Base-by-base conservation (phyloP, 2,888 invertebrate species). In the Ichneumoninae sp. region DNA sequence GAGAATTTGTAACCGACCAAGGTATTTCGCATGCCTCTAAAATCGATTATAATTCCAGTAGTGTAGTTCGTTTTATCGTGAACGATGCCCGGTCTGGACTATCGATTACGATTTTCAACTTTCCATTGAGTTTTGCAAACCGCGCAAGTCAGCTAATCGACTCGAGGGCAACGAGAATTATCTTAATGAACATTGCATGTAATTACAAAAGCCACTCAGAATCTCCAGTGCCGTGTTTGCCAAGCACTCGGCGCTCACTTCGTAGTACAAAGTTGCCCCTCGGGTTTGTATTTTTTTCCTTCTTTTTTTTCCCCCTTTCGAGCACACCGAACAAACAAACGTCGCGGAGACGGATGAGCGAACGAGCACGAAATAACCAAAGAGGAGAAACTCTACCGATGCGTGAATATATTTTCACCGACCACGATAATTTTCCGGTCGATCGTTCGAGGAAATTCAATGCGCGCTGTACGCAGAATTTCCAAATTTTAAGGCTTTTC, bases 171-270 rank as follows among this genome's bases (percentile, higher is more conserved):
- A 30, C 30, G 36, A 13, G 3, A 50, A 30, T 75, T 75, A 30
- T 33, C 63, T 19, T 50, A 75, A 75, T 50, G 65, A 75, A 33
- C 36, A 50, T 65, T 33, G 63, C 63, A 1, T 65, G 63, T 65
- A 75, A 65, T 50, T 50, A 47, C 63, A 65, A 75, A 75, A 63
- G 63, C 74, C 50, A 75, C 74, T 75, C 65, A 65, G 65, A 65
- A 75, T 75, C 50, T 75, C 36, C 74, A 33, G 65, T 65, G 22
- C 19, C 33, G 65, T 65, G 50, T 75, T 75, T 75, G 74, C 60
- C 50, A 75, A 75, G 74, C 65, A 65, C 74, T 75, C 74, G 65
- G 33, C 50, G 74, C 74, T 75, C 65, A 50, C 63, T 75, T 65
- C 65, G 33, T 6, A 36, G 6, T 65, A 75, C 74, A 75, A 65